phyloP scores from a whole-genome alignment of 2,113 vertebrate genomes.

The Aix galericulata region DNA sequence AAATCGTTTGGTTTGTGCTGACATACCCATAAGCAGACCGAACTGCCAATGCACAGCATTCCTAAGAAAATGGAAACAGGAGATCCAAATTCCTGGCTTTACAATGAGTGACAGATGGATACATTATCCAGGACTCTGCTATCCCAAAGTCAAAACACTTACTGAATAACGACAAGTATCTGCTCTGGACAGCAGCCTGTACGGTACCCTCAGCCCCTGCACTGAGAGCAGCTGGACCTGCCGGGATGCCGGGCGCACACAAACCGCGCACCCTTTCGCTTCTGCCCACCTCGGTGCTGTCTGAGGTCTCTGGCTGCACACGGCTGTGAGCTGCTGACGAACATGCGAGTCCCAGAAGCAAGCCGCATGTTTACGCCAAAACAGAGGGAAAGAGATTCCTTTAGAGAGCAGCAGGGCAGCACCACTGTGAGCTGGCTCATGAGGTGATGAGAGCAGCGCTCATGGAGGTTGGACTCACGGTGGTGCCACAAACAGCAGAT shows the following conservation, averaged over 20 bases:
- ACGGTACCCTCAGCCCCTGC: neutral
- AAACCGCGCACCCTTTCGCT: neutral
- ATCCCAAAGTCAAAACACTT: neutral
- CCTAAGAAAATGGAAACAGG: neutral
- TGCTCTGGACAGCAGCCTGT: neutral
- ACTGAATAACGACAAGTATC: neutral
- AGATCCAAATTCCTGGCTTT: neutral
- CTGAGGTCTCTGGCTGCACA: fast-evolving
- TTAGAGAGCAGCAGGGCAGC: neutral
- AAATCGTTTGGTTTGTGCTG: neutral
- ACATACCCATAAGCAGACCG: neutral
- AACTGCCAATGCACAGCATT: neutral
- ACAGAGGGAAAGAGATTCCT: neutral
- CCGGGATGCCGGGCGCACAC: no score
- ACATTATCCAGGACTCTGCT: neutral
- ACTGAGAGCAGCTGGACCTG: fast-evolving
- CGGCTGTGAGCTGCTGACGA: neutral
- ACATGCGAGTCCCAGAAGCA: neutral
- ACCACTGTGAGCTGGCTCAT: fast-evolving
- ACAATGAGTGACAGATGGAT: neutral
- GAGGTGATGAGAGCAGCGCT: neutral
- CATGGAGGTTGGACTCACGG: neutral
- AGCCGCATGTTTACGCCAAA: neutral
- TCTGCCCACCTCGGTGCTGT: neutral
- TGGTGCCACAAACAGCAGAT: neutral